A percentile compares a stretch with the other conserved stretches of the same genome.
Evolutionary conservation across 2,888 invertebrate genomes (phyloP).

Genomic region (Oscheius sp.): DNA sequence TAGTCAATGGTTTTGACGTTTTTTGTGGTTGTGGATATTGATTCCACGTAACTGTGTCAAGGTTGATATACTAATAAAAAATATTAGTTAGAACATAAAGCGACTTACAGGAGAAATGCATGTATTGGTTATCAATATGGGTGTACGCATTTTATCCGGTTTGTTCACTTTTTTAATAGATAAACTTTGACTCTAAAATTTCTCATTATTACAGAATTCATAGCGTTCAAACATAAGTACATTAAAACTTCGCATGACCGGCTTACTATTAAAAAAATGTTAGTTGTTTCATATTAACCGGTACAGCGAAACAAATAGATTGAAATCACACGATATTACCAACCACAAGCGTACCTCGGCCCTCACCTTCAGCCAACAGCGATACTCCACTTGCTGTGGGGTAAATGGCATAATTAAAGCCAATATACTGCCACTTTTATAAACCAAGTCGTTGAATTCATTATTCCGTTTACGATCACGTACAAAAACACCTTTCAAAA

Average conservation of each 20-base stretch:
- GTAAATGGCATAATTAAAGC: conserved; percentile 49
- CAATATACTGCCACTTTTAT: conserved; percentile 41
- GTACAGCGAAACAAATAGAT: too few relatives aligned
- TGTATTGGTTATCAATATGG: conserved; percentile 23
- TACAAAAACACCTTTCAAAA: conserved; percentile 29
- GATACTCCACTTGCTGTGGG: conserved; percentile 39
- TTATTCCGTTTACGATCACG: conserved; percentile 6
- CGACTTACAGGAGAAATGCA: conserved; percentile 20
- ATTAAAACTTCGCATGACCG: too few relatives aligned
- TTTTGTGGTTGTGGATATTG: neutral
- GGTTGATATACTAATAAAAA: conserved; percentile 17
- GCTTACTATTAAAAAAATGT: too few relatives aligned
- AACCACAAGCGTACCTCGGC: conserved; percentile 22
- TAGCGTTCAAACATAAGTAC: too few relatives aligned
- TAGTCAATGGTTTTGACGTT: conserved; percentile 16
- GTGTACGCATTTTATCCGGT: conserved; percentile 11
- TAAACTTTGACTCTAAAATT: conserved; percentile 13
- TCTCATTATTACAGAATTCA: too few relatives aligned
- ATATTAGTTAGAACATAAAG: neutral
- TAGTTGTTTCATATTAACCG: too few relatives aligned
- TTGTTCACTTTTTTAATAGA: neutral
- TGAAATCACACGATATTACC: conserved; percentile 11
- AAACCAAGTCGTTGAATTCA: conserved; percentile 24
- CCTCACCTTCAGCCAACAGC: conserved; percentile 50
- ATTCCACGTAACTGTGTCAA: conserved; percentile 9